These are phyloP conservation scores for Micrastur ruficollis DNA, from an alignment of 2,797 vertebrate species.

Conservation along the genomic window DNA sequence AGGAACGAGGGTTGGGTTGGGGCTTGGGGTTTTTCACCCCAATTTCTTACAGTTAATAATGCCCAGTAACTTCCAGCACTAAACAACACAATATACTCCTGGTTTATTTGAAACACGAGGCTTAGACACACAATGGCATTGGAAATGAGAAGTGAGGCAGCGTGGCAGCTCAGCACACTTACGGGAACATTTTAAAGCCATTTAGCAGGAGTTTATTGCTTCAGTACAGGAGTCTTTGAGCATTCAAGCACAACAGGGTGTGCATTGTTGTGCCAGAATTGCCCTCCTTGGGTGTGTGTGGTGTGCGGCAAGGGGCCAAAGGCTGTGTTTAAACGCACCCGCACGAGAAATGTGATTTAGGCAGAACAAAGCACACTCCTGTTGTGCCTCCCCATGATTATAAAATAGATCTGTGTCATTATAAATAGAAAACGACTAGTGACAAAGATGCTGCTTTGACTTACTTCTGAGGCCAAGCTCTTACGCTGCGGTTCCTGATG, in stretches of 20 bases:
- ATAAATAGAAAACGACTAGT: conserved; percentile 61
- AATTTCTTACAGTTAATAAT: neutral
- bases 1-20: neutral
- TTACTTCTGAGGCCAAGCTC: conserved; percentile 22
- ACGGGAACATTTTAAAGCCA: conserved; percentile 2
- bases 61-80: neutral
- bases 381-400: conserved; percentile 46
- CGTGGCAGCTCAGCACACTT: neutral
- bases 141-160: neutral
- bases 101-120: neutral
- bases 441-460: conserved; percentile 52
- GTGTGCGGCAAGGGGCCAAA: conserved; percentile 37
- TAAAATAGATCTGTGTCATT: conserved; percentile 49
- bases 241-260: conserved; percentile 34
- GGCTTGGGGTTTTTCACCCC: neutral
- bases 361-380: conserved; percentile 53
- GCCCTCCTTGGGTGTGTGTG: neutral
- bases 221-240: neutral
- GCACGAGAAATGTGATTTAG: conserved; percentile 34
- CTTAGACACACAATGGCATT: neutral
- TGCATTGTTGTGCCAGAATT: conserved; percentile 20
- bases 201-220: conserved; percentile 26
- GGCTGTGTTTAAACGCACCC: neutral
- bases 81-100: neutral
- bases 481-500: conserved; percentile 1